Conservation (phyloP, 2,113 vertebrate species). For the Aegypius monachus region DNA sequence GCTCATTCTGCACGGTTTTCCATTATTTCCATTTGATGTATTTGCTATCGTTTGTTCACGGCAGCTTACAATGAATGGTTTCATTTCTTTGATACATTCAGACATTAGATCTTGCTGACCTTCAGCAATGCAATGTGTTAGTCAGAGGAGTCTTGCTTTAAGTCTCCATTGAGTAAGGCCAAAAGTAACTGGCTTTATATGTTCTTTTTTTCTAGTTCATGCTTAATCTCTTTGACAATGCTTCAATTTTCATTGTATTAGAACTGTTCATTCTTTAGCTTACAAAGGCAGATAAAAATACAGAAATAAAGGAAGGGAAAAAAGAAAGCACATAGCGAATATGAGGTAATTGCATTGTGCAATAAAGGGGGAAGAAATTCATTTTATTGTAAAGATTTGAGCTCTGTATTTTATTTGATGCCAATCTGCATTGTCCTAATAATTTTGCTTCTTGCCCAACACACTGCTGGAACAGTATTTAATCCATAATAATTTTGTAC, state of each 20-base stretch:
- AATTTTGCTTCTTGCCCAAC: neutral
- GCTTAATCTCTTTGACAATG: slow-evolving; percentile 6
- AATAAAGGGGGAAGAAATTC: neutral
- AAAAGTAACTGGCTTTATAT: slow-evolving; percentile 1
- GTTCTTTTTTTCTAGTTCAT: neutral
- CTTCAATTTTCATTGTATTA: neutral
- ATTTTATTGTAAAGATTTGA: neutral
- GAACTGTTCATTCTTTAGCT: neutral
- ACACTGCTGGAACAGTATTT: neutral
- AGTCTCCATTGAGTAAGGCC: neutral
- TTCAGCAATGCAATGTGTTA: slow-evolving; percentile 35
- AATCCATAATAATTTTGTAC: neutral
- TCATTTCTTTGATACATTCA: slow-evolving; percentile 41
- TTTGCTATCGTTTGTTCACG: neutral
- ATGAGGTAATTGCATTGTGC: neutral
- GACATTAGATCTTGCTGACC: slow-evolving; percentile 55
- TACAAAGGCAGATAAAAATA: neutral
- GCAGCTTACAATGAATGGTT: slow-evolving; percentile 51
- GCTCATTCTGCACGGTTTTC: slow-evolving; percentile 4
- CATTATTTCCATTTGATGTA: slow-evolving; percentile 45
- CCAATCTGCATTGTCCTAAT: neutral
- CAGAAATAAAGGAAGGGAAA: neutral
- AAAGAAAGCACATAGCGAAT: neutral
- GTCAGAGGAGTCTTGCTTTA: slow-evolving; percentile 14
- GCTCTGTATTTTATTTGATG: neutral